A percentile compares a stretch with the other conserved stretches of the same genome.
phyloP scores from a whole-genome alignment of 2,113 vertebrate species.

The Tyrannus savana region DNA sequence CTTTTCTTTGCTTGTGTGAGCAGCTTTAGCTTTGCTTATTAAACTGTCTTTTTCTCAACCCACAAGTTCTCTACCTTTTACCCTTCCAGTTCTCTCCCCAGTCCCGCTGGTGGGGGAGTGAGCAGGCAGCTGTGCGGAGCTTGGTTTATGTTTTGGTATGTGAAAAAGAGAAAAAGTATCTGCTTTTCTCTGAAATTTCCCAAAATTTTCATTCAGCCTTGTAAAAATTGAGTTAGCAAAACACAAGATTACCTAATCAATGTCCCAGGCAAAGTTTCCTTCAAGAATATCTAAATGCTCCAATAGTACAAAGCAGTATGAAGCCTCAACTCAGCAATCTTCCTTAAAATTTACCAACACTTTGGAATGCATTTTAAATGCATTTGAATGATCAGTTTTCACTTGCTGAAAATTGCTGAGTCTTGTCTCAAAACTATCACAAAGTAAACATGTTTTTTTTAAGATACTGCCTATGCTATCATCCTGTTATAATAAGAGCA shows the following conservation, averaged over 20 bases:
- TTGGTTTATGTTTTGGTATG: background rate
- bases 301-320: background rate
- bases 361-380: background rate
- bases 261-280: background rate
- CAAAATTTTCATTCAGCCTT: background rate
- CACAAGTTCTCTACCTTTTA: background rate
- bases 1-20: background rate
- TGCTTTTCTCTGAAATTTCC: background rate
- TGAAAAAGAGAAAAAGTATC: background rate
- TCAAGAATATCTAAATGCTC: background rate
- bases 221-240: background rate
- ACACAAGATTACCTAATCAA: background rate
- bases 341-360: background rate
- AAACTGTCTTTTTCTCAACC: background rate
- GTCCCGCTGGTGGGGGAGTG: background rate
- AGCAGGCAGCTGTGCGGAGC: background rate
- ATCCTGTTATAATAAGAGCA: rapidly evolving
- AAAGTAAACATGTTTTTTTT: background rate
- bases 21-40: background rate
- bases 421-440: background rate
- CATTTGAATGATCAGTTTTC: background rate
- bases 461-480: background rate
- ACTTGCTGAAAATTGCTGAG: background rate
- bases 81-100: background rate
- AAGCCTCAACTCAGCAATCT: background rate